Evolutionary conservation across 2,888 invertebrate species (phyloP).

Genomic region (Bellardia pandia): DNA sequence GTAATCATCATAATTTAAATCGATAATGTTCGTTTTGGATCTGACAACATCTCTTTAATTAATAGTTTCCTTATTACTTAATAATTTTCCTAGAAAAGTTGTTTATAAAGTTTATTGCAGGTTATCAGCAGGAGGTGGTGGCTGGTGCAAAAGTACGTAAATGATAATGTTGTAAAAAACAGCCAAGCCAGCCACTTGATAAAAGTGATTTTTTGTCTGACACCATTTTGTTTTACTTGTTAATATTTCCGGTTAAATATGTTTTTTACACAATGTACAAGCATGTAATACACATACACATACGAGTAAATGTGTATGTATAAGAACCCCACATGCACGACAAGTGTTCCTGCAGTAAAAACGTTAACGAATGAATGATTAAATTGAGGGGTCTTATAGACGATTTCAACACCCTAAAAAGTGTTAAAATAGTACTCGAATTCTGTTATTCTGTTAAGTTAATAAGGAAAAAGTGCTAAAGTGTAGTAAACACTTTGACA

Average conservation of each 20-base stretch:
- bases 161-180: conserved; percentile 39
- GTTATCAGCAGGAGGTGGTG: conserved; percentile 43
- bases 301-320: conserved; percentile 14
- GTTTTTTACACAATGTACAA: conserved; percentile 11
- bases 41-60: conserved; percentile 54
- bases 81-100: conserved; percentile 52
- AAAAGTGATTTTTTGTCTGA: conserved; percentile 65
- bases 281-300: not conserved
- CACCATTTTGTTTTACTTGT: conserved; percentile 72
- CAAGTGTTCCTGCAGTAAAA: conserved; percentile 19
- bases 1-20: conserved; percentile 7
- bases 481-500: not conserved
- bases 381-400: conserved; percentile 13
- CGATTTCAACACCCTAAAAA: conserved; percentile 30
- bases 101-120: conserved; percentile 47
- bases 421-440: not conserved
- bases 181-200: conserved; percentile 30
- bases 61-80: conserved; percentile 68
- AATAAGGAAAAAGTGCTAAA: not conserved
- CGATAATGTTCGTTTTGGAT: conserved; percentile 30
- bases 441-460: too few species aligned
- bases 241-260: conserved; percentile 68
- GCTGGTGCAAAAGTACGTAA: conserved; percentile 15
- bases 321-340: conserved; percentile 4
- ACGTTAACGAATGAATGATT: conserved; percentile 8